phyloP scores from a whole-genome alignment of 1,140 invertebrate species.

The Eufriesea mexicana region DNA sequence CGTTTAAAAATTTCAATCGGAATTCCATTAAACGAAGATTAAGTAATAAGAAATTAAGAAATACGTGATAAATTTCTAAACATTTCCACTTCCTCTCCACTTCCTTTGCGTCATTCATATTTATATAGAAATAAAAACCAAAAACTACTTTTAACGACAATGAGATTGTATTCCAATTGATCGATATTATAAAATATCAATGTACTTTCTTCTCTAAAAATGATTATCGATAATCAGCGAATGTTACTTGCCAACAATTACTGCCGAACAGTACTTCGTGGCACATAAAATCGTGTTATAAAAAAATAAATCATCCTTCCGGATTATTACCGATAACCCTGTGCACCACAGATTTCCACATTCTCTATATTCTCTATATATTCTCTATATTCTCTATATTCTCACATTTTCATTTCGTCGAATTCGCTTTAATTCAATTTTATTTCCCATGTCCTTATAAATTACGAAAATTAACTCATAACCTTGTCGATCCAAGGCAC shows the following conservation, averaged over 20 bases:
- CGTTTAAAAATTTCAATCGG: too few species aligned
- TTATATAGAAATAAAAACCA: not conserved
- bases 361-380: too few species aligned
- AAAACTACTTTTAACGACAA: not conserved
- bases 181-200: not conserved
- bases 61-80: not conserved
- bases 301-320: not conserved
- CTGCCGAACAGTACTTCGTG: not conserved
- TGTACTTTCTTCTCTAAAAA: too few species aligned
- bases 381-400: too few species aligned
- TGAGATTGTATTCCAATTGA: not conserved
- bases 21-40: too few species aligned
- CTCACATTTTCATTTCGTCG: too few species aligned
- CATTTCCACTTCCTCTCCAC: not conserved
- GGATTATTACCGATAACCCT: too few species aligned
- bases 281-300: not conserved
- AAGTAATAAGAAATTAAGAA: too few species aligned
- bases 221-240: not conserved
- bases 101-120: not conserved
- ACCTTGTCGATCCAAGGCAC: constrained; percentile 95
- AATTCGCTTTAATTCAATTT: not conserved
- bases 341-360: too few species aligned
- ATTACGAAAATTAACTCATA: constrained; percentile 82
- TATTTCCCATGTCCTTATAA: not conserved
- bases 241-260: not conserved